phyloP scores from a whole-genome alignment of 2,113 vertebrate genomes.

The Syngnathus typhle region DNA sequence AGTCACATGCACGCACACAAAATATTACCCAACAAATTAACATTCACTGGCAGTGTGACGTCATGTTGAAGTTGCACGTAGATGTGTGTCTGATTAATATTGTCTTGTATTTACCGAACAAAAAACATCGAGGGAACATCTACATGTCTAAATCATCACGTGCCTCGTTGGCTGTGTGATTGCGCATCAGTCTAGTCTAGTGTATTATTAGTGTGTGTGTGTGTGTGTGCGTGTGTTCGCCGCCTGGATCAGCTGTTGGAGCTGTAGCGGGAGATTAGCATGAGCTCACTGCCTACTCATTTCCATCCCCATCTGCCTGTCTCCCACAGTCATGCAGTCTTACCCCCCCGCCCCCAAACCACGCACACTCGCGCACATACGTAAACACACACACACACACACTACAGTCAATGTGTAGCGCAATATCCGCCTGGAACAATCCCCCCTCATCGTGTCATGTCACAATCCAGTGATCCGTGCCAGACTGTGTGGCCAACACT shows the following conservation, averaged over 20 bases:
- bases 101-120: not conserved
- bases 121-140: conserved; percentile 17
- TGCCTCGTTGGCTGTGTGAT: conserved; percentile 31
- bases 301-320: conserved; percentile 70
- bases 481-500: conserved; percentile 7
- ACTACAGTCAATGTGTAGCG: conserved; percentile 1
- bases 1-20: conserved; percentile 5
- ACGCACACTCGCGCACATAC: not conserved
- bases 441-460: conserved; percentile 15
- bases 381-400: conserved; percentile 2
- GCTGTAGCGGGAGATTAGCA: conserved; percentile 66
- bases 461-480: conserved; percentile 10
- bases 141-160: conserved; percentile 21
- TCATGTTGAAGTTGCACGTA: conserved; percentile 5
- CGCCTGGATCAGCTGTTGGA: conserved; percentile 61
- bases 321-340: conserved; percentile 57
- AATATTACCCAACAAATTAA: conserved; percentile 11
- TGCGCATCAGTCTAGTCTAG: conserved; percentile 17
- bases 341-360: conserved; percentile 9
- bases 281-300: conserved; percentile 65
- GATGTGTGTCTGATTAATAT: not conserved
- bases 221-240: conserved; percentile 24
- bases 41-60: not conserved
- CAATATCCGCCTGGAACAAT: conserved; percentile 29
- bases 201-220: conserved; percentile 12